Conservation (phyloP, 2,113 vertebrate genomes). For the Silurus meridionalis region DNA sequence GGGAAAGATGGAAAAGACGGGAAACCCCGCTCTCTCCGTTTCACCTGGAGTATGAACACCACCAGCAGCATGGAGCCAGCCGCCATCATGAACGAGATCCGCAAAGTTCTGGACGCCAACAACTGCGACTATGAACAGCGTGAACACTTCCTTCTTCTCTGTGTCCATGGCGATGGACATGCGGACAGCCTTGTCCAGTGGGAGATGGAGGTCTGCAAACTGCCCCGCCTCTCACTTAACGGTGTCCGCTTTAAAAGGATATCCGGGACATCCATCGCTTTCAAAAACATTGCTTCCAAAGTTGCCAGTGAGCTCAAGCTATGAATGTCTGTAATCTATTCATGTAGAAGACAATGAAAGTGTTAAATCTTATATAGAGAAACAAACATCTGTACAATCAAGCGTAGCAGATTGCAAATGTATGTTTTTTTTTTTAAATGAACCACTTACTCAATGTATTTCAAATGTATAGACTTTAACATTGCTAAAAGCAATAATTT, state of each 20-base stretch:
- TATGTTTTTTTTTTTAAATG: constrained; percentile 59
- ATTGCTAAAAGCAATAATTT: constrained; percentile 95
- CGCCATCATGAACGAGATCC: constrained; percentile 97
- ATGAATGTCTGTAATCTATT: constrained; percentile 72
- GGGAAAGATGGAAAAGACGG: constrained; percentile 88
- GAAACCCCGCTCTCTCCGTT: constrained; percentile 94
- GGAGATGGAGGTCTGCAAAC: constrained; percentile 99
- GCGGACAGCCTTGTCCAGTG: constrained; percentile 95
- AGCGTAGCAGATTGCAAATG: constrained; percentile 83
- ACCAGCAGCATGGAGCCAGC: constrained; percentile 96
- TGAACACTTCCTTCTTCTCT: constrained; percentile 95
- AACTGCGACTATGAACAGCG: constrained; percentile 97
- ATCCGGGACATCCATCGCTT: constrained; percentile 98
- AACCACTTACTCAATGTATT: constrained; percentile 84
- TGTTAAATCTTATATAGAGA: constrained; percentile 68
- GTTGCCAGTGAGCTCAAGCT: constrained; percentile 99
- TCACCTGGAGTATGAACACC: constrained; percentile 99
- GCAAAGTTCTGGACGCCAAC: constrained; percentile 96
- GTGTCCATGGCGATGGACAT: constrained; percentile 90
- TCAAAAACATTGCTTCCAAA: constrained; percentile 99
- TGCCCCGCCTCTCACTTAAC: constrained; percentile 97
- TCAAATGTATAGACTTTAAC: constrained; percentile 81
- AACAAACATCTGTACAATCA: constrained; percentile 87
- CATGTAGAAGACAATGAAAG: constrained; percentile 52
- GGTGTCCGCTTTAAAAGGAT: constrained; percentile 98